Conservation (phyloP, 30 jellyfish, hydroid and myxozoan species). For the Hydractinia echinata region DNA sequence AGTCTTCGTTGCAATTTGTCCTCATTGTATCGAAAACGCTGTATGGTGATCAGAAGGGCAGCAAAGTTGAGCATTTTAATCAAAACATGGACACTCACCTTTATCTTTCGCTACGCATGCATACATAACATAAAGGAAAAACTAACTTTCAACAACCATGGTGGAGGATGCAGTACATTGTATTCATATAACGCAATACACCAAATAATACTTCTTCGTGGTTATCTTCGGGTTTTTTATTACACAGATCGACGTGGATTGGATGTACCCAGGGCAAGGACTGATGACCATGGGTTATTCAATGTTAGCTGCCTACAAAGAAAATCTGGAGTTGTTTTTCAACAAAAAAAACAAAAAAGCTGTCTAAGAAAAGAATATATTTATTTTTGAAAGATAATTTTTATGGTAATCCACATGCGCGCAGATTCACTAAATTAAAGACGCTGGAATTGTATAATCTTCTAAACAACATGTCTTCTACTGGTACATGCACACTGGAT, state of each 20-base stretch:
- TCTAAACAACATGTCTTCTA: not conserved
- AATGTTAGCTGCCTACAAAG: conserved; percentile 25
- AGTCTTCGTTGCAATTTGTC: too few relatives aligned
- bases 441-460: not conserved
- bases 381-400: not conserved
- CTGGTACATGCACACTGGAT: not conserved
- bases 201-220: too few relatives aligned
- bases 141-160: too few relatives aligned
- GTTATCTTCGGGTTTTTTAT: too few relatives aligned
- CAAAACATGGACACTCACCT: too few relatives aligned
- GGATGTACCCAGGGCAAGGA: conserved; percentile 79
- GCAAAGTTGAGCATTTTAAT: too few relatives aligned
- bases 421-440: not conserved
- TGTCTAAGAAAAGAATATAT: conserved; percentile 8
- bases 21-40: too few relatives aligned
- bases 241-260: conserved; percentile 34
- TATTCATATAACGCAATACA: too few relatives aligned
- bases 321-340: not conserved
- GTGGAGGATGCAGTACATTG: too few relatives aligned
- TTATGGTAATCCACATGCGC: not conserved
- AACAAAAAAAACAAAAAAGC: conserved; percentile 3
- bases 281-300: conserved; percentile 75
- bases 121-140: too few relatives aligned
- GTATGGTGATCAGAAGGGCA: too few relatives aligned
- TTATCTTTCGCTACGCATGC: too few relatives aligned